A percentile compares a stretch with the other conserved stretches of the same genome.
These are phyloP conservation scores for Jordanella pulchra DNA, from an alignment of 2,797 vertebrate genomes.

Conservation along the genomic window DNA sequence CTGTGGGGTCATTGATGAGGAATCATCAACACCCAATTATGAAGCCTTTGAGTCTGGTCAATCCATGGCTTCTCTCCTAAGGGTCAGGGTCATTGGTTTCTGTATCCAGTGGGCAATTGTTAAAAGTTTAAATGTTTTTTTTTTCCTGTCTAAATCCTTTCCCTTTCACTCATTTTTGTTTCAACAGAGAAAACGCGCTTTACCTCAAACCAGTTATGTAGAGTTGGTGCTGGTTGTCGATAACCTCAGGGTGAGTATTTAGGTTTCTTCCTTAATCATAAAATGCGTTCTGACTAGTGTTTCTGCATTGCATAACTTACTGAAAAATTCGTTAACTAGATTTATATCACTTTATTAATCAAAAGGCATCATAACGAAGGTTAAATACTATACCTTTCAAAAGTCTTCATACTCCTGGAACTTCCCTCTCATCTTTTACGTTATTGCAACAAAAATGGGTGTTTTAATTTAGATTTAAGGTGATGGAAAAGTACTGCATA, in stretches of 20 bases:
- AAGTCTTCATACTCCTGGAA: no score
- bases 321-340: no score
- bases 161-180: background rate
- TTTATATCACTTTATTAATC: no score
- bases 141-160: background rate
- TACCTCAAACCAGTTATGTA: slow-evolving; percentile 84
- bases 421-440: no score
- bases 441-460: no score
- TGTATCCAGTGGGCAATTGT: background rate
- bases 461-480: no score
- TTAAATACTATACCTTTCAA: no score
- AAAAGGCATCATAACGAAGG: no score
- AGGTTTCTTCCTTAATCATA: background rate
- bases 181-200: slow-evolving; percentile 81
- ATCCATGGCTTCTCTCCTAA: slow-evolving; percentile 60
- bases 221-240: slow-evolving; percentile 89
- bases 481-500: no score
- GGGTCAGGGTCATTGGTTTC: slow-evolving; percentile 46
- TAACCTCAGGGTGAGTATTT: slow-evolving; percentile 80
- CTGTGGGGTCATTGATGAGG: slow-evolving; percentile 79
- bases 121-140: background rate
- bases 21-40: slow-evolving; percentile 10
- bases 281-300: background rate
- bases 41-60: slow-evolving; percentile 50
- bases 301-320: no score